Conservation (phyloP, 2,888 invertebrate genomes). For the Hirtodrosophila cameraria region DNA sequence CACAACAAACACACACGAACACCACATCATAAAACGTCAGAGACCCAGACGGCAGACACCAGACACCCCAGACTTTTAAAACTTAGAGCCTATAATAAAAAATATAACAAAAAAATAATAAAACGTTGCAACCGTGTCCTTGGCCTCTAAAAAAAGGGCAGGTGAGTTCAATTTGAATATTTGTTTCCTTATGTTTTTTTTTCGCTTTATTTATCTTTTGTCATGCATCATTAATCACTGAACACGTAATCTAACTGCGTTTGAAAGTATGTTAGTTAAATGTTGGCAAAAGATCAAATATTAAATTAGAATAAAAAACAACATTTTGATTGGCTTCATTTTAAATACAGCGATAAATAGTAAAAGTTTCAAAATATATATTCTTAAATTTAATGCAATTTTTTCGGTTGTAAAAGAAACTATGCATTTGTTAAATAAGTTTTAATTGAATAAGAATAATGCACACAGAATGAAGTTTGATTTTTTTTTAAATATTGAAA, state of each 20-base stretch:
- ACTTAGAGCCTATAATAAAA: constrained; percentile 25
- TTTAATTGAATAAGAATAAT: too few species aligned
- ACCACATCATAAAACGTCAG: constrained; percentile 37
- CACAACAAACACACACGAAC: too few species aligned
- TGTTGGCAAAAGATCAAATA: too few species aligned
- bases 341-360: too few species aligned
- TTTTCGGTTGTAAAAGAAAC: too few species aligned
- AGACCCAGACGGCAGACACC: constrained; percentile 5
- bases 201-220: constrained; percentile 10
- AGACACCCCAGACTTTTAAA: constrained; percentile 20
- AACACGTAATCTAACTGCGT: constrained; percentile 15
- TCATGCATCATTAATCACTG: constrained; percentile 39
- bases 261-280: background rate
- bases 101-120: constrained; percentile 10
- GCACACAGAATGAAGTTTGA: too few species aligned
- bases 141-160: constrained; percentile 62
- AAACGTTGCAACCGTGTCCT: constrained; percentile 47
- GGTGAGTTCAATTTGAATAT: constrained; percentile 56
- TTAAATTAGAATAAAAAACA: too few species aligned
- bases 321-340: too few species aligned
- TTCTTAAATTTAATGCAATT: too few species aligned
- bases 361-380: too few species aligned
- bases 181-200: constrained; percentile 4
- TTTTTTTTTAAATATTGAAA: too few species aligned
- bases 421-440: too few species aligned